phyloP scores from a whole-genome alignment of 2,797 vertebrate species.

The Mus minutoides region DNA sequence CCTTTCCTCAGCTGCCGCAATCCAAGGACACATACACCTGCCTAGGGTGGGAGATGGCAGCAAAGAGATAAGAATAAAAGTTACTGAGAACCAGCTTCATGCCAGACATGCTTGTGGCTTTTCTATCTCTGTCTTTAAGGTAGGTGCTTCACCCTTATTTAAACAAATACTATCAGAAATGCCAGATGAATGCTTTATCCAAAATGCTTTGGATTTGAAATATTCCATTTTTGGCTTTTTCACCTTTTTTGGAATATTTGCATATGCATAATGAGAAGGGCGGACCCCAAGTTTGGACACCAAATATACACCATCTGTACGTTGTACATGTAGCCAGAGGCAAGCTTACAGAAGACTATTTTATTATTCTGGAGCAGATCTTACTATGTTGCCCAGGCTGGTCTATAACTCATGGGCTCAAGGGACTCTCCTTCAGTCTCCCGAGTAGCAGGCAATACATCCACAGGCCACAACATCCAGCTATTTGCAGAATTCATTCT shows the following conservation, averaged over 20 bases:
- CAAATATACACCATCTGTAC: background rate
- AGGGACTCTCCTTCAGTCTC: background rate
- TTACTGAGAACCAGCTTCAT: background rate
- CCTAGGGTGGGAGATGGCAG: background rate
- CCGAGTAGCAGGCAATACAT: background rate
- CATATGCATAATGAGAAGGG: background rate
- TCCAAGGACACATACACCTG: too few relatives aligned
- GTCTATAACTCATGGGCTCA: background rate
- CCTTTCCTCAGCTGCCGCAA: background rate
- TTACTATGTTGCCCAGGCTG: background rate
- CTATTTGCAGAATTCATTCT: background rate
- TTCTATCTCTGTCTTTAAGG: background rate
- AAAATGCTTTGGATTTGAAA: background rate
- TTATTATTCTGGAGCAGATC: background rate
- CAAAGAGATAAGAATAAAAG: background rate
- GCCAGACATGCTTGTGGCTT: background rate
- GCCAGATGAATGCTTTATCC: background rate
- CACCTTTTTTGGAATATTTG: background rate
- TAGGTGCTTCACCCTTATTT: background rate
- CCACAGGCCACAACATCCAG: background rate
- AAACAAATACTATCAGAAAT: background rate
- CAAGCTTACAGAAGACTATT: background rate
- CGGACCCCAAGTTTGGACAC: background rate
- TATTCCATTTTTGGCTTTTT: background rate
- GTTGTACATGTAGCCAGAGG: background rate